Evolutionary conservation across 2,113 vertebrate species (phyloP).

Genomic region (Acanthisitta chloris): DNA sequence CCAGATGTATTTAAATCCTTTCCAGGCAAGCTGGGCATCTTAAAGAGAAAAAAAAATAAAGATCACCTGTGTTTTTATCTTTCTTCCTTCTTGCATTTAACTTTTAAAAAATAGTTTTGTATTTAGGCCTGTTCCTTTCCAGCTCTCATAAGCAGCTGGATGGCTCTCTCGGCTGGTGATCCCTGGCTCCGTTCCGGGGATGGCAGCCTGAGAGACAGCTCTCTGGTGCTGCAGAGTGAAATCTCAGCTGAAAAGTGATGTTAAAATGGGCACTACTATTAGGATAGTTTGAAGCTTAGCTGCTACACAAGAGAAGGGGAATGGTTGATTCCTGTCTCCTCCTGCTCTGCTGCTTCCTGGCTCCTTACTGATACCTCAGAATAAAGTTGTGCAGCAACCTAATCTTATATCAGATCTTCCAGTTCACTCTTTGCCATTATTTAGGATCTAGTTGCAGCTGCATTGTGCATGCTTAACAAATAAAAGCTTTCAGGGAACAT

Average conservation of each 20-base stretch:
- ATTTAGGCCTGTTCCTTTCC: not conserved
- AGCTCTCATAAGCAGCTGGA: not conserved
- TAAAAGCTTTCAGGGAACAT: constrained; percentile 56
- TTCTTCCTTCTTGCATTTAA: not conserved
- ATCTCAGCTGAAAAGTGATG: not conserved
- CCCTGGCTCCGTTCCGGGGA: not conserved
- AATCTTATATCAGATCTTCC: not conserved
- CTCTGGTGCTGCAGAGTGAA: not conserved
- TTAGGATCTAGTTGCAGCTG: not conserved
- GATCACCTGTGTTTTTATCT: not conserved
- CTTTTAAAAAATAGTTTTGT: not conserved
- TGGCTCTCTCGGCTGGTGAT: not conserved
- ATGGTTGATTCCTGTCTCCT: not conserved
- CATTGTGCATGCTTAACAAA: constrained; percentile 32
- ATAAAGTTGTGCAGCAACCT: not conserved
- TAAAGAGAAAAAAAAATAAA: not conserved
- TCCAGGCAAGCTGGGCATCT: not conserved
- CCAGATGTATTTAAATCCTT: not conserved
- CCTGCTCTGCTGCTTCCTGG: not conserved
- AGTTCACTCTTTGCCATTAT: not conserved
- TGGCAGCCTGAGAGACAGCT: not conserved
- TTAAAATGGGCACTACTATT: not conserved
- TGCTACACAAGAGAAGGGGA: not conserved
- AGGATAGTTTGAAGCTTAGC: not conserved
- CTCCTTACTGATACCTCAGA: not conserved